Conservation (phyloP, 2,797 vertebrate species). For the Oryzias dopingdopingensis region DNA sequence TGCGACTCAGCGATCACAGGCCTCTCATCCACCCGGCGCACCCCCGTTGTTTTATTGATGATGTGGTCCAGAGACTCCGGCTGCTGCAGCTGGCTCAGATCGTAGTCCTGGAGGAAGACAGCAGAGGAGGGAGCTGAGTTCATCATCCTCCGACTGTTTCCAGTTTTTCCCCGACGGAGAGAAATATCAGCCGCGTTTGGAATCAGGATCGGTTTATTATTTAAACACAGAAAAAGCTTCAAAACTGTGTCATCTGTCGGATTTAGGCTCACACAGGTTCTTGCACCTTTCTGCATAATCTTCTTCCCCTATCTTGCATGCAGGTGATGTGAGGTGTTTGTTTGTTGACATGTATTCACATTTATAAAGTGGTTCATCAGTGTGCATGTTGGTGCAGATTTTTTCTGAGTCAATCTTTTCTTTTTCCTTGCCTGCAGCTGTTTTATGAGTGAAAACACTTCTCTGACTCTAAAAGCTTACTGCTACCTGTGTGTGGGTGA, state of each 20-base stretch:
- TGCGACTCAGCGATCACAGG: slow-evolving; percentile 93
- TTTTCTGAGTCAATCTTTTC: too few relatives aligned
- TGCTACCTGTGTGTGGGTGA: too few relatives aligned
- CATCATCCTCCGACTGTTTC: too few relatives aligned
- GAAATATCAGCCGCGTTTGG: not conserved
- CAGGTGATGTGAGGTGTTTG: too few relatives aligned
- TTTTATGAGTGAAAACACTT: too few relatives aligned
- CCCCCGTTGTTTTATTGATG: slow-evolving; percentile 88
- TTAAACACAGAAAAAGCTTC: not conserved
- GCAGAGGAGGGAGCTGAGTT: not conserved
- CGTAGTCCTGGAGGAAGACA: slow-evolving; percentile 86
- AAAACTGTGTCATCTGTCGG: not conserved
- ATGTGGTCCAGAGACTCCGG: slow-evolving; percentile 93
- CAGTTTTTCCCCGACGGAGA: not conserved
- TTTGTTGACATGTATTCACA: too few relatives aligned
- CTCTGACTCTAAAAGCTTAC: too few relatives aligned
- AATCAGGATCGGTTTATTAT: not conserved
- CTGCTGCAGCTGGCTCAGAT: slow-evolving; percentile 98
- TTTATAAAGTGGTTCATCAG: too few relatives aligned
- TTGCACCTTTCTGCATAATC: too few relatives aligned
- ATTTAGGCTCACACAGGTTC: not conserved
- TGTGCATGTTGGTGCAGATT: too few relatives aligned
- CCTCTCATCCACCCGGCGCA: slow-evolving; percentile 94
- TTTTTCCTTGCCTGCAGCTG: too few relatives aligned
- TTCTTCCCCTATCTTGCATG: too few relatives aligned